Evolutionary conservation across 2,888 invertebrate genomes (phyloP).

Genomic region (Emmelina monodactyla): DNA sequence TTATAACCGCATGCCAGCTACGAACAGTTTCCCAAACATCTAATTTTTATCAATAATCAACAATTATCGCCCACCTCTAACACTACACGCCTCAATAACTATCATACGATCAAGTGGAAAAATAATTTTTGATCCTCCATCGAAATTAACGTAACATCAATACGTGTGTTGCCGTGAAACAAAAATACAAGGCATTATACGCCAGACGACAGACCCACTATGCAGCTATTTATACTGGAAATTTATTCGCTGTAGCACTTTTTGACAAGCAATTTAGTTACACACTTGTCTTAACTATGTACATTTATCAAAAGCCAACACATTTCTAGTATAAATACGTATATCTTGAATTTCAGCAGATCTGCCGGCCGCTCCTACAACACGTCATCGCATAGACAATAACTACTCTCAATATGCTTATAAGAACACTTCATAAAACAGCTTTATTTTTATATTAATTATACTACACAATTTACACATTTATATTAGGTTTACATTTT

Average conservation of each 20-base stretch:
- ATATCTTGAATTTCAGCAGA: constrained; percentile 7
- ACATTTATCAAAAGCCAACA: constrained; percentile 1
- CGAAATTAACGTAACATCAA: constrained; percentile 50
- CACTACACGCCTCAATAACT: constrained; percentile 51
- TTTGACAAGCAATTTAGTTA: too few species aligned
- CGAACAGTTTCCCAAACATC: constrained; percentile 57
- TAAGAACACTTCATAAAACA: constrained; percentile 66
- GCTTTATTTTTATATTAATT: constrained; percentile 53
- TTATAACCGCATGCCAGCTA: constrained; percentile 25
- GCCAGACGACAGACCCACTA: too few species aligned
- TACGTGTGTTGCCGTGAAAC: constrained; percentile 45
- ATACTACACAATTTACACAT: constrained; percentile 65
- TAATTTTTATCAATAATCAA: constrained; percentile 65
- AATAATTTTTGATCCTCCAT: constrained; percentile 60
- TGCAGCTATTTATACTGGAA: too few species aligned
- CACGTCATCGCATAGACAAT: constrained; percentile 27
- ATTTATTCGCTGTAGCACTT: too few species aligned
- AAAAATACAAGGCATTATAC: constrained; percentile 45
- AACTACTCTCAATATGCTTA: constrained; percentile 48
- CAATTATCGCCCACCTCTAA: constrained; percentile 62
- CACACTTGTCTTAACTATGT: too few species aligned
- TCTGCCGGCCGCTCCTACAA: constrained; percentile 6
- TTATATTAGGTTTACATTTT: constrained; percentile 63
- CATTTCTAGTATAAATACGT: too few species aligned
- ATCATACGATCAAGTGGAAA: constrained; percentile 60